Conservation (phyloP, 2,113 vertebrate species). For the Cebus imitator region DNA sequence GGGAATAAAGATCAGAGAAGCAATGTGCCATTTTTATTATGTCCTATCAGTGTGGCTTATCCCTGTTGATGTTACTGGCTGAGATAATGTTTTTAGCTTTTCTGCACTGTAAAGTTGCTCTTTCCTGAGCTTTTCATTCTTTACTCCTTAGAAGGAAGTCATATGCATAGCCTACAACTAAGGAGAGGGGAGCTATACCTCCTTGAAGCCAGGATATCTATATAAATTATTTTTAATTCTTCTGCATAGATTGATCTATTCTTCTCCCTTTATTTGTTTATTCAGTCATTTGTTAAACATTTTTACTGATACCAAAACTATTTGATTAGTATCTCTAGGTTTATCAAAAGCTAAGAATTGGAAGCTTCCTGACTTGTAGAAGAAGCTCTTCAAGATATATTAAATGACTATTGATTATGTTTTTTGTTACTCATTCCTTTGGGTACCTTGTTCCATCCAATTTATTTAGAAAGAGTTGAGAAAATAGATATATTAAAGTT, state of each 20-base stretch:
- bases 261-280: background rate
- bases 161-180: background rate
- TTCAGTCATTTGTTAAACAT: conserved; percentile 1
- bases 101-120: background rate
- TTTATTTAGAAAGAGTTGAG: background rate
- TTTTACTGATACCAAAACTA: background rate
- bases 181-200: background rate
- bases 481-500: background rate
- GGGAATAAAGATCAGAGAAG: background rate
- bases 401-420: background rate
- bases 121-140: background rate
- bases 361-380: background rate
- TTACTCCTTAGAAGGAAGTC: background rate
- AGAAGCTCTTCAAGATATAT: background rate
- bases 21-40: background rate
- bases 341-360: background rate
- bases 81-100: background rate
- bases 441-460: background rate
- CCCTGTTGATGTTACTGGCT: background rate
- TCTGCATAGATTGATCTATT: background rate
- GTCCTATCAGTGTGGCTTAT: background rate
- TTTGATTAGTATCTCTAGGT: background rate
- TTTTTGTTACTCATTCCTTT: background rate
- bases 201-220: background rate
- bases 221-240: conserved; percentile 13